Evolutionary conservation across 2,797 vertebrate genomes (phyloP).

Genomic region (Eulemur mongoz): DNA sequence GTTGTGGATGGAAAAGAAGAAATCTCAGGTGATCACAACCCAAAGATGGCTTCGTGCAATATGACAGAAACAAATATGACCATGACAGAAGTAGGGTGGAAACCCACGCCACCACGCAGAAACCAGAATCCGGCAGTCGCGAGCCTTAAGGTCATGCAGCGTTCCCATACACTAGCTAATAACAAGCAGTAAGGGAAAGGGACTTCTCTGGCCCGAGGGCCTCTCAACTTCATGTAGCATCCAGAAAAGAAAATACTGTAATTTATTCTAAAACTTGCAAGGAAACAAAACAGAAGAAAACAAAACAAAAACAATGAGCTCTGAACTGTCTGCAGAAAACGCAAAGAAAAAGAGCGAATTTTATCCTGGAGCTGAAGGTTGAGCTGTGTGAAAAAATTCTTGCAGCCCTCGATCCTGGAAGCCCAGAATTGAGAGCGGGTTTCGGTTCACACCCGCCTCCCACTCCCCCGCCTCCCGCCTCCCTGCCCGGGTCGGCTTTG

Average conservation of each 20-base stretch:
- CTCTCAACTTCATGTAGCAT: neutral
- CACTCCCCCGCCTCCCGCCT: neutral
- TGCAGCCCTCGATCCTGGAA: neutral
- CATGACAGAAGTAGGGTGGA: slow-evolving; percentile 16
- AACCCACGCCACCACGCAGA: neutral
- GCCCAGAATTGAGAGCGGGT: neutral
- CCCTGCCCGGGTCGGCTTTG: too few relatives aligned
- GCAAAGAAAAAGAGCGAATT: neutral
- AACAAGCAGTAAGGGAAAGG: neutral
- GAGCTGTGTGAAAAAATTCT: too few relatives aligned
- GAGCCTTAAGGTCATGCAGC: neutral
- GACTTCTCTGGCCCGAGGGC: neutral
- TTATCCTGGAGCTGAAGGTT: neutral
- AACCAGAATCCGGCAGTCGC: too few relatives aligned
- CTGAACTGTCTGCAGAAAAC: neutral
- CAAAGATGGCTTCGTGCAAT: neutral
- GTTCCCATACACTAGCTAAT: neutral
- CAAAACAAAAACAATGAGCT: neutral
- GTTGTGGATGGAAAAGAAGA: neutral
- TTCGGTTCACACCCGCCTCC: neutral
- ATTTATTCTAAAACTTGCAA: neutral
- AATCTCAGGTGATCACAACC: neutral
- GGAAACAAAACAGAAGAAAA: neutral
- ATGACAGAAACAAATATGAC: neutral
- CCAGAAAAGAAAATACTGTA: neutral